Evolutionary conservation across 2,888 invertebrate species (phyloP), one percentile per base, ranked within the genome.

Genomic region (Lasiommata megera): DNA sequence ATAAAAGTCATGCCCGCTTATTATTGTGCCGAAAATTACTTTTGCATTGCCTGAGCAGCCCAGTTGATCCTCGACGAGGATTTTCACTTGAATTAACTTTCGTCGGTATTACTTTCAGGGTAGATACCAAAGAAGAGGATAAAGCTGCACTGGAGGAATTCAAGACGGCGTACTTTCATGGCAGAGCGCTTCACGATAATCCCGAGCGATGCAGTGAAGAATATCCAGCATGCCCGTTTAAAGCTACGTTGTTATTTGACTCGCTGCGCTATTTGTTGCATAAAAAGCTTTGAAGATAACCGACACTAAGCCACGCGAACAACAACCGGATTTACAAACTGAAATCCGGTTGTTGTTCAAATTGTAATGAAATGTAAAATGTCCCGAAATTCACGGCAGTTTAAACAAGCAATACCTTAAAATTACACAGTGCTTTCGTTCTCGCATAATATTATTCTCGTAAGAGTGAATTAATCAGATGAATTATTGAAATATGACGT

Each of bases 101-200:
- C 6, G 16, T 2, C 1, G 31, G 37, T 3, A 14, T 17, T 43
- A 9, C 28, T 56, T 60, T 16, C 55, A 62, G 61, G 12, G 50
- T 62, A 56, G 38, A 50, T 28, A 28, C 48, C 28, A 53, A 54
- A 41, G 56, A 62, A 37, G 59, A 62, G 40, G 61, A 62, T 54
- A 54, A 50, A 54, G n/a, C 36, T n/a, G 59, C 61, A 6, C 11
- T 34, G 11, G 53, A 28, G 37, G 47, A 40, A 47, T 62, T 62
- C 46, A 56, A 59, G 41, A 31, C 53, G 11, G 59, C 61, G 14
- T 59, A 56, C 28, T 37, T 43, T 12, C 41, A 56, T 7, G 61
- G 61, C 16, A 59, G 43, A 55, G 37, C 38, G 12, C 18, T 41
- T 17, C 54, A 29, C 16, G 28, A 12, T 47, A 23, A 50, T 23